These are phyloP conservation scores for Microtus obscurus DNA, from an alignment of 2,797 vertebrate genomes.

Conservation along the genomic window DNA sequence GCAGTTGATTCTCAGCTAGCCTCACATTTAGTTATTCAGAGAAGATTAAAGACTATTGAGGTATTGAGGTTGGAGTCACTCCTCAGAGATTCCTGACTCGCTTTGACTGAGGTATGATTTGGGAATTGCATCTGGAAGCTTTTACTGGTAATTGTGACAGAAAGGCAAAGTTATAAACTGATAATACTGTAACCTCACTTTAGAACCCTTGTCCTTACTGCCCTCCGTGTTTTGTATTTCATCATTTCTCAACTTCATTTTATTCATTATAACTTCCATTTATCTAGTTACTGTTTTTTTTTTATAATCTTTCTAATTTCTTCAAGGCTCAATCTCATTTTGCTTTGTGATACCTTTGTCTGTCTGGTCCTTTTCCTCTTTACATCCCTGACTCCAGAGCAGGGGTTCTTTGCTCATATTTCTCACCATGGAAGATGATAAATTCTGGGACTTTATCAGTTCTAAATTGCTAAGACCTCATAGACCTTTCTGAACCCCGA, in stretches of 20 bases:
- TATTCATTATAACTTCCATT: neutral
- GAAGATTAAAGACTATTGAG: neutral
- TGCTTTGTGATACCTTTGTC: neutral
- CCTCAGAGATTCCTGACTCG: neutral
- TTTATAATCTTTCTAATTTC: neutral
- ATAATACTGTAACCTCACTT: neutral
- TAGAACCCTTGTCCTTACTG: neutral
- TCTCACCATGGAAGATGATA: neutral
- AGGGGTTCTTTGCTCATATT: neutral
- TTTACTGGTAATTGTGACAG: neutral
- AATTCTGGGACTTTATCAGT: neutral
- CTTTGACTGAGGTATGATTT: neutral
- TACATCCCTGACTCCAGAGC: neutral
- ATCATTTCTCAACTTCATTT: neutral
- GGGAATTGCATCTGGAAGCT: neutral
- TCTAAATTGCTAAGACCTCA: neutral
- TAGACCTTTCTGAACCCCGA: neutral
- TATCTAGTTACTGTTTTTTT: neutral
- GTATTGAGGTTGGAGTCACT: neutral
- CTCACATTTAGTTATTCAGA: neutral
- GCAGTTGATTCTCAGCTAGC: neutral
- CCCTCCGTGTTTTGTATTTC: neutral
- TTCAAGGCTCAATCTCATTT: neutral
- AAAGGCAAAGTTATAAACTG: neutral
- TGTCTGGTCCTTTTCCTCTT: neutral